Evolutionary conservation across 2,797 vertebrate genomes (phyloP), one percentile per base, ranked within the genome.

Genomic region (Bryconaethiops microstoma): DNA sequence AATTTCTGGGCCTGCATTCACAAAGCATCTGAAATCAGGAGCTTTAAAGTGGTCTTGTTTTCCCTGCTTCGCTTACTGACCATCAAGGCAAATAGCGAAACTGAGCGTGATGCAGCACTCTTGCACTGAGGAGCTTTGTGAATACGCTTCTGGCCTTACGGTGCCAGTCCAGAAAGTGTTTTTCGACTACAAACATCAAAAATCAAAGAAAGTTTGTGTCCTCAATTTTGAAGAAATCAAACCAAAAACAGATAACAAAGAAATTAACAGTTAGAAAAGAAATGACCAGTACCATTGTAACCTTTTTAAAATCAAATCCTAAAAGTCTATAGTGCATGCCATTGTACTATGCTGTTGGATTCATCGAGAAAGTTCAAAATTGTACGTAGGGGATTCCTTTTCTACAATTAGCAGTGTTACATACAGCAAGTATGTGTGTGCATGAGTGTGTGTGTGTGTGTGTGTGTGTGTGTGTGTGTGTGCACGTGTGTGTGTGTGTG

Each of bases 261-360:
- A 90, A 83, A 90, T 88, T 78, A 92, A 92, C 91, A 87, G 90
- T 92, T 90, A 82, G 88, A 91, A 92, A 93, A 91, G 64, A 89
- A 92, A 92, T 92, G 89, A 92, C 91, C 91, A 92, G 92, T 92
- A 92, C 92, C 89, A 91, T 90, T 88, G 87, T 91, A 92, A 94
- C 91, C 91, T 90, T 88, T 29, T 86, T 92, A 92, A 93, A 91
- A 80, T 85, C 21, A 80, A 93, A 93, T 84, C 73, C 84, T 79
- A 85, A 80, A 86, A 75, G 48, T 93, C 91, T 95, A 93, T 85
- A 93, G 94, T 91, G 92, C 94, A 95, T 95, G 94, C 94, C 92
- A 82, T 91, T 92, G 91, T 91, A 92, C 91, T 93, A 92, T 92
- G 92, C 86, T 88, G 86, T 89, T 88, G 89, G 62, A 88, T 90